Conservation (phyloP, 1,140 invertebrate species). For the Meloidogyne chitwoodi region DNA sequence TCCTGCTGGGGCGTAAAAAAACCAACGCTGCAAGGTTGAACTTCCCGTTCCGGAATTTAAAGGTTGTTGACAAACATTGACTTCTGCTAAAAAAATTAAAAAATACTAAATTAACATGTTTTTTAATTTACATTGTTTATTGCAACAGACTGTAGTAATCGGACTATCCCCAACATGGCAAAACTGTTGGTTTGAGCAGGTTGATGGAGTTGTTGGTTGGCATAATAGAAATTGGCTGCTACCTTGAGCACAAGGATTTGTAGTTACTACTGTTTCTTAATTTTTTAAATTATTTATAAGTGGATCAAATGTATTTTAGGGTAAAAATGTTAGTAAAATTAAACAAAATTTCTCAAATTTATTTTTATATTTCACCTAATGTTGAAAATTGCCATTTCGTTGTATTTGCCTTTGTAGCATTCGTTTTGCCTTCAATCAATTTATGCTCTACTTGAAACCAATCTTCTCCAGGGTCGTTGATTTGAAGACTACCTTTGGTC, state of each 20-base stretch:
- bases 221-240: slow-evolving; percentile 32
- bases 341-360: background rate
- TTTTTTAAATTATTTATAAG: background rate
- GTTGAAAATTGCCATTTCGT: background rate
- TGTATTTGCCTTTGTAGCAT: background rate
- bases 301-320: slow-evolving; percentile 5
- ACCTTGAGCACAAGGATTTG: slow-evolving; percentile 54
- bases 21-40: slow-evolving; percentile 56
- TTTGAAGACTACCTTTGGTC: no score
- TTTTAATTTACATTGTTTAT: slow-evolving; percentile 44
- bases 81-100: slow-evolving; percentile 32
- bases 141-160: slow-evolving; percentile 54
- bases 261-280: slow-evolving; percentile 45
- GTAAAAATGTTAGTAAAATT: slow-evolving; percentile 1
- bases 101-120: background rate
- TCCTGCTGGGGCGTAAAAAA: slow-evolving; percentile 51
- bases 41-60: slow-evolving; percentile 56
- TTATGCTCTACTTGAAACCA: no score
- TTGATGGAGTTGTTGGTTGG: slow-evolving; percentile 36
- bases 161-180: slow-evolving; percentile 55
- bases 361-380: background rate
- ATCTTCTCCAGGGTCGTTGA: no score
- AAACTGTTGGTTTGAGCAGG: slow-evolving; percentile 47
- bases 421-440: background rate
- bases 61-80: slow-evolving; percentile 54